phyloP scores from a whole-genome alignment of 2,113 vertebrate species.

The Rhadina sibilatrix region DNA sequence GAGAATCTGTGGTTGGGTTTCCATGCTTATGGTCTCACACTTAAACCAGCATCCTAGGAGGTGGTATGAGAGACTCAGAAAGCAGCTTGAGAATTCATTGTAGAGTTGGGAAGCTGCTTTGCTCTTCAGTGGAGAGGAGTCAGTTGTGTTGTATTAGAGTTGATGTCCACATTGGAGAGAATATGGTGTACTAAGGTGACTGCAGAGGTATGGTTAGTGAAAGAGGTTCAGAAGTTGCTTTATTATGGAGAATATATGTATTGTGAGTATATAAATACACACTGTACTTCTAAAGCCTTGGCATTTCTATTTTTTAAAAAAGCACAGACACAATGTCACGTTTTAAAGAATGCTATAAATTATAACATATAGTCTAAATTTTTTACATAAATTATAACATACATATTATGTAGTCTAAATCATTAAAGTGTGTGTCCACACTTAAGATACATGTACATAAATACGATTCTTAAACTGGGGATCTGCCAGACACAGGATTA shows the following conservation, averaged over 20 bases:
- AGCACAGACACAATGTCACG: neutral
- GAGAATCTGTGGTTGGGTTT: neutral
- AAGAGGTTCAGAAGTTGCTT: neutral
- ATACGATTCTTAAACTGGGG: neutral
- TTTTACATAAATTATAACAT: neutral
- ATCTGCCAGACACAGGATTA: neutral
- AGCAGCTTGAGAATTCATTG: neutral
- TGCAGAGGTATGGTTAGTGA: neutral
- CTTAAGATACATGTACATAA: neutral
- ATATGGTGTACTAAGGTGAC: neutral
- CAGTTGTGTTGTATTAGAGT: neutral
- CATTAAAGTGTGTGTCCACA: neutral
- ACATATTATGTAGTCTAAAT: neutral
- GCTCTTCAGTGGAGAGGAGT: neutral
- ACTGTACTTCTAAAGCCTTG: neutral
- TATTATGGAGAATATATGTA: neutral
- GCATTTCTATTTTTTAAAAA: neutral
- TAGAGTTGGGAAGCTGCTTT: neutral
- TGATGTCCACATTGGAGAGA: neutral
- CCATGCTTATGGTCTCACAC: neutral
- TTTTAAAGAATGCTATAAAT: neutral
- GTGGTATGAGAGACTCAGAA: neutral
- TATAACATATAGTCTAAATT: neutral
- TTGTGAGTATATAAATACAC: neutral
- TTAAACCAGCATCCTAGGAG: neutral